Conservation (phyloP, 2,888 invertebrate genomes). For the Nemurella pictetii region DNA sequence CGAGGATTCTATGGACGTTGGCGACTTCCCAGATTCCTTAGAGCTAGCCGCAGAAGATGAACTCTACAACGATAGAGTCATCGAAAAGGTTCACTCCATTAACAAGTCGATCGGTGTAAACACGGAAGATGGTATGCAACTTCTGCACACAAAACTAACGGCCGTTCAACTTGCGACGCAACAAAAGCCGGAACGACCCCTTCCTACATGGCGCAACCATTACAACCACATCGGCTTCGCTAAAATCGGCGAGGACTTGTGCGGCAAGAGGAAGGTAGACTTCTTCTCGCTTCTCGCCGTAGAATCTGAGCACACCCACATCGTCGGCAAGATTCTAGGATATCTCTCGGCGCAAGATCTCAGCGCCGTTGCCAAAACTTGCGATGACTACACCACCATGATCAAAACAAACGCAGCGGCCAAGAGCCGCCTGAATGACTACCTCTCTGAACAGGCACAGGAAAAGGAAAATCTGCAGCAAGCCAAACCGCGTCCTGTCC, state of each 20-base stretch:
- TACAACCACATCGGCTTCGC: neutral
- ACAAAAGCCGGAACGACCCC: neutral
- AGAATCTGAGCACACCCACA: neutral
- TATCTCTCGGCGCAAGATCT: neutral
- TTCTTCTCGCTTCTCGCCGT: neutral
- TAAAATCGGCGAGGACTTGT: neutral
- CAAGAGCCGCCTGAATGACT: neutral
- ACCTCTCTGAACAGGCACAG: neutral
- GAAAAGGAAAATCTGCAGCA: neutral
- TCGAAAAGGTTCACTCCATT: neutral
- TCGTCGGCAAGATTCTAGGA: neutral
- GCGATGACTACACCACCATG: neutral
- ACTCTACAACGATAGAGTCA: neutral
- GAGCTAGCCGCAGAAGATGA: neutral
- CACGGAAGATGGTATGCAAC: neutral
- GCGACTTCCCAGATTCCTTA: neutral
- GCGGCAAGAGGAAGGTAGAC: neutral
- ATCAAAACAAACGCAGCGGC: neutral
- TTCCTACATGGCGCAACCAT: neutral
- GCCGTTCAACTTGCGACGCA: neutral
- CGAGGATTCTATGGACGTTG: neutral
- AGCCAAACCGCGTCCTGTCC: neutral
- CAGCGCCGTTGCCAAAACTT: neutral
- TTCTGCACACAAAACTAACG: neutral
- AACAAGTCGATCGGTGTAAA: neutral